These are phyloP conservation scores for Mustela nigripes DNA, from an alignment of 2,113 vertebrate genomes.

Conservation along the genomic window DNA sequence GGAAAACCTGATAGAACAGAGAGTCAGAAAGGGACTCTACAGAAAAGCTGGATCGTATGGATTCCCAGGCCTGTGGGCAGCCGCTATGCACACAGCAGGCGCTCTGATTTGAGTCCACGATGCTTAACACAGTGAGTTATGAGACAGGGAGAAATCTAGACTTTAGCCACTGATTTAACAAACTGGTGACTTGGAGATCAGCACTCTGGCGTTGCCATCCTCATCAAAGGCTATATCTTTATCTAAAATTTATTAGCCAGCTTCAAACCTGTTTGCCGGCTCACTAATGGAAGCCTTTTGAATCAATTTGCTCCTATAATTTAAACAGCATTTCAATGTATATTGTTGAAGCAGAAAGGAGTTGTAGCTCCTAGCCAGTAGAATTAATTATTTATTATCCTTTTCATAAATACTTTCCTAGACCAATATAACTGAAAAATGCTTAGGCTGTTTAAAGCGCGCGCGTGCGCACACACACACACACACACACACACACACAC, in stretches of 20 bases:
- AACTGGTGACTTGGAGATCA: slow-evolving; percentile 64
- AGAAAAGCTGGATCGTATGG: slow-evolving; percentile 3
- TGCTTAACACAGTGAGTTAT: slow-evolving; percentile 81
- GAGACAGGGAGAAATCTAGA: slow-evolving; percentile 77
- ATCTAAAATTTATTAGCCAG: slow-evolving; percentile 90
- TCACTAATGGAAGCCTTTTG: slow-evolving; percentile 89
- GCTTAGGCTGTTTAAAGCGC: slow-evolving; percentile 76
- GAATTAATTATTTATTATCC: slow-evolving; percentile 89
- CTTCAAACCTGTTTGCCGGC: slow-evolving; percentile 88
- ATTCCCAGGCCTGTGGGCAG: background rate
- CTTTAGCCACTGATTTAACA: slow-evolving; percentile 83
- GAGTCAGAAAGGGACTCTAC: background rate
- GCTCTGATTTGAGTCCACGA: background rate
- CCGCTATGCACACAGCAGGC: background rate
- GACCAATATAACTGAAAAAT: slow-evolving; percentile 71
- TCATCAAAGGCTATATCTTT: slow-evolving; percentile 81
- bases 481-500: background rate
- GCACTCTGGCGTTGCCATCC: slow-evolving; percentile 68
- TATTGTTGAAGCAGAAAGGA: slow-evolving; percentile 86
- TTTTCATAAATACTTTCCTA: slow-evolving; percentile 86
- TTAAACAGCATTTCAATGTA: slow-evolving; percentile 88
- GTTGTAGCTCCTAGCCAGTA: slow-evolving; percentile 81
- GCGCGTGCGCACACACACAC: too few relatives aligned
- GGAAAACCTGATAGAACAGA: slow-evolving; percentile 60
- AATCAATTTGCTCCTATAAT: slow-evolving; percentile 90